Evolutionary conservation across 1,140 invertebrate species (phyloP), one percentile per base, ranked within the genome.

Genomic region (Chrysomallon squamiferum): DNA sequence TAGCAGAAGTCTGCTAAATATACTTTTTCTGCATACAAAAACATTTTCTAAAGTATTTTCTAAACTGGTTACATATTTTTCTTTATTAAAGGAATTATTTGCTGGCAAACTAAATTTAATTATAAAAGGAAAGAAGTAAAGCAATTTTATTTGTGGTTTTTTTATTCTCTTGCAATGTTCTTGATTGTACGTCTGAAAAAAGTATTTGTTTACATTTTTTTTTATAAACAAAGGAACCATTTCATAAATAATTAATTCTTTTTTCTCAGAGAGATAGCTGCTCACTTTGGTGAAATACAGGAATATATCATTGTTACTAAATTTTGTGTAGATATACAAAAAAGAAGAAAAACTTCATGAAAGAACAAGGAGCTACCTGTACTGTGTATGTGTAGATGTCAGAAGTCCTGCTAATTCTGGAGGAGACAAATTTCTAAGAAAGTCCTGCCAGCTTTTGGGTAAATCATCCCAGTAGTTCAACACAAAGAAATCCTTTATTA

Each of bases 401-500:
- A 66, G 38, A 27, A 68, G 45, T 43, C 59, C 61, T 35, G 49
- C 56, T 13, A 65, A 41, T 13, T 69, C 25, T 13, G 62, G 35
- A 22, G 66, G 63, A 22, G 59, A 50, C 11, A 65, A 13, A 3
- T 4, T 32, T 50, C 54, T 50, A 41, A 71, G 54, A 32, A 61
- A 68, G 13, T 62, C 45, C 58, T 56, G 57, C 79, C 82, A 81
- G n/a, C 64, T 62, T 29, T 54, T 15, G 9, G 78, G 77, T 25
- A 84, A 63, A 67, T 71, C 63, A 29, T 59, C 41, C 82, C 82
- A 84, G 47, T 80, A 69, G 45, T 76, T 58, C 52, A 73, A 65
- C 25, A 76, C 72, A 72, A 80, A 85, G 62, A 82, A 84, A 71
- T 85, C 83, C 82, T 85, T 65, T 22, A 58, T 72, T 2, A 50